Evolutionary conservation across 1,140 invertebrate species (phyloP), one percentile per base, ranked within the genome.

Genomic region (Macrobrachium rosenbergii): DNA sequence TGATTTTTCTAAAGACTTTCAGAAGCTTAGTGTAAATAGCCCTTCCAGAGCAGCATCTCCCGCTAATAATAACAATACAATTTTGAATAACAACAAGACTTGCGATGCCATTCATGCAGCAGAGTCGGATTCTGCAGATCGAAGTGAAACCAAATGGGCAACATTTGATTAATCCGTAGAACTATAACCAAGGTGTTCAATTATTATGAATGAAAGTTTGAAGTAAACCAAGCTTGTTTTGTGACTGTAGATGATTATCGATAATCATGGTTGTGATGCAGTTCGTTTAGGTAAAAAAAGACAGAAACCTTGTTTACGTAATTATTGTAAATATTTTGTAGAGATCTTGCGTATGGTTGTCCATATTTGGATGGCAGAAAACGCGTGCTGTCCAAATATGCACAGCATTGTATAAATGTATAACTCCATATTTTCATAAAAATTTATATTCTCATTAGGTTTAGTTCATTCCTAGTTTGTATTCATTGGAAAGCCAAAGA

Each of bases 1-100:
- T 17, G 85, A 87, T 52, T 87, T 87, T 52, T 87, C 85, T 28
- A 87, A 87, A 60, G 85, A 87, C 60, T 87, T 87, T 64, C 85
- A 87, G 45, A 87, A 87, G 64, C 72, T 87, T 28, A 87, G 45
- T 37, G 28, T 87, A 60, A 87, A 82, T 17, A 69, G 67, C 16
- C 58, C 19, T 17, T 23, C 84, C 59, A 45, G 43, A 17, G 21
- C 69, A 45, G 67, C 59, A 10, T 23, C 69, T 21, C n/a, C 69
- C n/a, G 72, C 58, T 14, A 87, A 87, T 43, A 82, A 87, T 64
- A 87, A 87, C 16, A 76, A 43, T 52, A 79, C 62, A 43, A 28
- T 75, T 17, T 12, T 69, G 8, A 87, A 87, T 37, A 87, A 82
- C 19, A 87, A 76, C 23, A 84, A 78, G 75, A 52, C 52, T 52